A percentile compares a stretch with the other conserved stretches of the same genome.
phyloP scores from a whole-genome alignment of 2,113 vertebrate genomes.

The Aleadryas rufinucha region DNA sequence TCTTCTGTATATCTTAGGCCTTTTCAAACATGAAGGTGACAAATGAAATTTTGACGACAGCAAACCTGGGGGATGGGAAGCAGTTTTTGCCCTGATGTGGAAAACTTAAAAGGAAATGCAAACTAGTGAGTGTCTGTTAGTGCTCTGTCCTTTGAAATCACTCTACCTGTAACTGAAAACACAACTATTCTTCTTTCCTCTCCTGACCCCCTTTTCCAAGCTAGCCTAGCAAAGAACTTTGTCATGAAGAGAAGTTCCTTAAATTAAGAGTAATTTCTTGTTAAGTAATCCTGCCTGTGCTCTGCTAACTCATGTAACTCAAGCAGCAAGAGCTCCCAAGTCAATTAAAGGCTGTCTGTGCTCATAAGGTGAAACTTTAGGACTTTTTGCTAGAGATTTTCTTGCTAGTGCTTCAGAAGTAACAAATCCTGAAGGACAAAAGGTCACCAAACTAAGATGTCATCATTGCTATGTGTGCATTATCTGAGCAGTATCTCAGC shows the following conservation, averaged over 20 bases:
- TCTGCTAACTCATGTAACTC: background rate
- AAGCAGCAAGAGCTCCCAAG: background rate
- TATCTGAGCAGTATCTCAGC: background rate
- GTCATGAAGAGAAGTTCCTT: background rate
- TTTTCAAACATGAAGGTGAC: background rate
- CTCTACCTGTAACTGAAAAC: background rate
- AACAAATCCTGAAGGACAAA: background rate
- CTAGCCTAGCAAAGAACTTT: background rate
- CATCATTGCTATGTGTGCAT: accelerated
- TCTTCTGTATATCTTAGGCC: background rate
- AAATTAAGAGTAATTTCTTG: background rate
- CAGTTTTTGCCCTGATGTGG: background rate
- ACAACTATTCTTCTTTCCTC: accelerated
- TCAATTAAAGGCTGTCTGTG: background rate
- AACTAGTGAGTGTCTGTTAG: background rate
- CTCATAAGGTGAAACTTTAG: background rate
- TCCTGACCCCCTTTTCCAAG: background rate
- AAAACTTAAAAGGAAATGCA: background rate
- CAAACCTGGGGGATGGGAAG: background rate
- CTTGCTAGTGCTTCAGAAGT: background rate
- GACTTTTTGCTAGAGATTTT: background rate
- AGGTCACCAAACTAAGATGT: background rate
- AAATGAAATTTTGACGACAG: background rate
- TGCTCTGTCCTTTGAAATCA: background rate
- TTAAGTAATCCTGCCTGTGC: background rate